Evolutionary conservation across 2,888 invertebrate species (phyloP).

Genomic region (Subacronicta megacephala): DNA sequence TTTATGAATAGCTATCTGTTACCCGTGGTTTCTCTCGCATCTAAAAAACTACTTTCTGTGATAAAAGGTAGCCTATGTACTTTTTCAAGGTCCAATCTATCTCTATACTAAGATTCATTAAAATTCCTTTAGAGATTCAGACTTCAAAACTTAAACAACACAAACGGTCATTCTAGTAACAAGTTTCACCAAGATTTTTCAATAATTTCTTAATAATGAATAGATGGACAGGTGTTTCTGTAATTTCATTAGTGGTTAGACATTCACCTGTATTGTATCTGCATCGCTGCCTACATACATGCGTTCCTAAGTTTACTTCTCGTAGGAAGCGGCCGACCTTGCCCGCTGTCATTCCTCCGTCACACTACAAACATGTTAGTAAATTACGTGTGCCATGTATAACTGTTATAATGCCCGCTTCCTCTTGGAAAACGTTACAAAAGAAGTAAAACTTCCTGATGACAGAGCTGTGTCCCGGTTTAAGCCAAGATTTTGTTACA

Average conservation of each 20-base stretch:
- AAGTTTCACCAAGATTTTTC: background rate
- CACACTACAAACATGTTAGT: conserved; percentile 24
- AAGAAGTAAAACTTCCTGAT: conserved; percentile 31
- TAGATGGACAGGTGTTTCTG: conserved; percentile 35
- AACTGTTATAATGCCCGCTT: conserved; percentile 32
- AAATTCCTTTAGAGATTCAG: too few relatives aligned
- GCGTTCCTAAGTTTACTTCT: conserved; percentile 51
- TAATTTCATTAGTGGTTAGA: conserved; percentile 52
- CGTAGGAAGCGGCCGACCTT: conserved; percentile 83
- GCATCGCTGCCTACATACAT: conserved; percentile 60
- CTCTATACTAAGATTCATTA: too few relatives aligned
- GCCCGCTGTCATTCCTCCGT: conserved; percentile 66
- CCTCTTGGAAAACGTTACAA: conserved; percentile 37
- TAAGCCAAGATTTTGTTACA: conserved; percentile 12
- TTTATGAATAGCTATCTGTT: too few relatives aligned
- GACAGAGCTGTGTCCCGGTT: conserved; percentile 30
- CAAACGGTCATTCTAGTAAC: conserved; percentile 13
- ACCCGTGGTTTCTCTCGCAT: too few relatives aligned
- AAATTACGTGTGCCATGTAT: conserved; percentile 22
- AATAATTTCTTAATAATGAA: conserved; percentile 2
- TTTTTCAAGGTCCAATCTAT: too few relatives aligned
- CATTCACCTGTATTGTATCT: conserved; percentile 70
- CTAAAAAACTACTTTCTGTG: too few relatives aligned
- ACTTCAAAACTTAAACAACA: too few relatives aligned
- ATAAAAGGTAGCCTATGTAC: too few relatives aligned